Evolutionary conservation across 1,140 invertebrate species (phyloP).

Genomic region (Prorops nasuta): DNA sequence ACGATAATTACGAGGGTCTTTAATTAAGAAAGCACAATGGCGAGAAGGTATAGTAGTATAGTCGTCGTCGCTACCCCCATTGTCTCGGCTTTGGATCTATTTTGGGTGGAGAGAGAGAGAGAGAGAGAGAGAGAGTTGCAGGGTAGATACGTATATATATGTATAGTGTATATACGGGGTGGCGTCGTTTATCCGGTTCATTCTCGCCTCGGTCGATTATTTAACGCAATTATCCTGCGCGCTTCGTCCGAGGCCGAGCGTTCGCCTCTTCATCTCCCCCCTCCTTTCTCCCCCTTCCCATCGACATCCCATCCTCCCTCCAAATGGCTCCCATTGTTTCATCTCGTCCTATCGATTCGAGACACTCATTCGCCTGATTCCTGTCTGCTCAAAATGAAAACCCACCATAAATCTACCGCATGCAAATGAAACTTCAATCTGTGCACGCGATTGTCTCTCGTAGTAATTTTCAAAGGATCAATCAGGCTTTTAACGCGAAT

Average conservation of each 20-base stretch:
- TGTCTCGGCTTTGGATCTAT: slow-evolving; percentile 12
- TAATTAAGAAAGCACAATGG: slow-evolving; percentile 37
- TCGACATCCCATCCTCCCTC: not conserved
- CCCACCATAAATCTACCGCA: not conserved
- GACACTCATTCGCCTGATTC: slow-evolving; percentile 24
- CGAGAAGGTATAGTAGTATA: slow-evolving; percentile 10
- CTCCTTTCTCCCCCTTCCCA: not conserved
- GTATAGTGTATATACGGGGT: not conserved
- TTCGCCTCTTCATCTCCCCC: slow-evolving; percentile 10
- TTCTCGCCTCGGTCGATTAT: slow-evolving; percentile 26
- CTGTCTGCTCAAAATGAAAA: slow-evolving; percentile 19
- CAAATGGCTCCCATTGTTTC: slow-evolving; percentile 26
- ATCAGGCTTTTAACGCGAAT: too few relatives aligned
- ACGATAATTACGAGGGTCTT: slow-evolving; percentile 28
- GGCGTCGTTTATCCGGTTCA: slow-evolving; percentile 19
- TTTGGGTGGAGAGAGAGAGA: not conserved
- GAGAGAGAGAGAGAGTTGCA: not conserved
- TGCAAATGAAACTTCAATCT: not conserved
- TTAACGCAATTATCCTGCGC: slow-evolving; percentile 34
- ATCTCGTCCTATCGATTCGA: slow-evolving; percentile 26
- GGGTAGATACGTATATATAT: too few relatives aligned
- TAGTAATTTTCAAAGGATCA: too few relatives aligned
- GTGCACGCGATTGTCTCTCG: not conserved
- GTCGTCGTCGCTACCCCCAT: slow-evolving; percentile 30
- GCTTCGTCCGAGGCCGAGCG: slow-evolving; percentile 14